phyloP scores from a whole-genome alignment of 2,797 vertebrate genomes.

The Myotis myotis region DNA sequence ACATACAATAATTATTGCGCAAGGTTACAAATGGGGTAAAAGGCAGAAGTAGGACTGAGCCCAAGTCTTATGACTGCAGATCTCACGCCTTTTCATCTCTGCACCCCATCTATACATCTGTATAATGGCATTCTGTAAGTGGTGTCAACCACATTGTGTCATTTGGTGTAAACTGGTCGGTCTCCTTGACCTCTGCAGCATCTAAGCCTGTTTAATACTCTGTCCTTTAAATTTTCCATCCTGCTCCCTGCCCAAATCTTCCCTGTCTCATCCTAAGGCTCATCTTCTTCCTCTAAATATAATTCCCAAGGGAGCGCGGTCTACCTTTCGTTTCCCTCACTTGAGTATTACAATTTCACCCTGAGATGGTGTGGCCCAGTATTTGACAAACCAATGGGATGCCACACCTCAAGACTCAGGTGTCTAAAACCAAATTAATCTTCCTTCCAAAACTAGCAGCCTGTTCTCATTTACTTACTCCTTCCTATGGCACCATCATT shows the following conservation, averaged over 20 bases:
- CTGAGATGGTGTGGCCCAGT: not conserved
- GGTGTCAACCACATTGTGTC: not conserved
- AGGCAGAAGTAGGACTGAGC: not conserved
- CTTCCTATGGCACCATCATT: not conserved
- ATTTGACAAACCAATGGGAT: not conserved
- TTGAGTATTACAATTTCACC: not conserved
- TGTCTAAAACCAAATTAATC: conserved; percentile 41
- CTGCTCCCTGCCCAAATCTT: not conserved
- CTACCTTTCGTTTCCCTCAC: not conserved
- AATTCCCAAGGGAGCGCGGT: not conserved
- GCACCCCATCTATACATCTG: not conserved
- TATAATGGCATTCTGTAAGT: not conserved
- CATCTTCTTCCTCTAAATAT: not conserved
- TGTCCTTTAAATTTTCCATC: not conserved
- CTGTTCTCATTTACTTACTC: not conserved
- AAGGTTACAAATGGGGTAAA: conserved; percentile 11
- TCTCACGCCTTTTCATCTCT: not conserved
- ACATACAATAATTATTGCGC: not conserved
- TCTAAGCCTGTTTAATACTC: not conserved
- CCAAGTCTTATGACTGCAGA: not conserved
- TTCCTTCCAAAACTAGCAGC: not conserved
- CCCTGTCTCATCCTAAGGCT: not conserved
- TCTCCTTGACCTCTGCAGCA: not conserved
- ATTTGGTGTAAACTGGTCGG: not conserved
- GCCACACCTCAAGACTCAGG: not conserved